These are phyloP conservation scores for Notospermus geniculatus DNA, from an alignment of 1,140 invertebrate species.

Conservation along the genomic window DNA sequence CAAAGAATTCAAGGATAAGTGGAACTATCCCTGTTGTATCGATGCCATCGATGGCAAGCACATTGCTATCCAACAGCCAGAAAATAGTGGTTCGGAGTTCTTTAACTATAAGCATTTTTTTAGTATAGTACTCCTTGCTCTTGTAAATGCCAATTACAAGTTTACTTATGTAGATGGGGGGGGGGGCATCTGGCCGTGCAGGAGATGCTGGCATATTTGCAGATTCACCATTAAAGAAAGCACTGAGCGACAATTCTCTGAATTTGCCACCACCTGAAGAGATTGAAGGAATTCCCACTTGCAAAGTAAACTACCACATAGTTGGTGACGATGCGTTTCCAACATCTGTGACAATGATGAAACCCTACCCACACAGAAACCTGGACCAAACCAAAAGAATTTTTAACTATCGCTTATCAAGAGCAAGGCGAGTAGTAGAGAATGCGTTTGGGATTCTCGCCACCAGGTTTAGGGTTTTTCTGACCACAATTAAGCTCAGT, in stretches of 20 bases:
- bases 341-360: slow-evolving; percentile 47
- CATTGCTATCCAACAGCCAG: too few species aligned
- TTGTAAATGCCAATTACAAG: slow-evolving; percentile 8
- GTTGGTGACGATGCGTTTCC: slow-evolving; percentile 58
- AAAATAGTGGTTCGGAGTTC: background rate
- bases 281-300: background rate
- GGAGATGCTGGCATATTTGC: background rate
- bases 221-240: too few species aligned
- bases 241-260: background rate
- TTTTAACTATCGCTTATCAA: slow-evolving; percentile 55
- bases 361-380: slow-evolving; percentile 46
- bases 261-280: background rate
- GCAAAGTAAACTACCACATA: slow-evolving; percentile 45
- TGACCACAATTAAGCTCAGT: too few species aligned
- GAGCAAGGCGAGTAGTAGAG: too few species aligned
- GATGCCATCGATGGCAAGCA: too few species aligned
- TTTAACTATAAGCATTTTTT: slow-evolving; percentile 10
- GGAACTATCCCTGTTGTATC: too few species aligned
- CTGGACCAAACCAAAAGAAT: slow-evolving; percentile 45
- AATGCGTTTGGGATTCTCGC: too few species aligned
- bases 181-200: background rate
- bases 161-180: background rate
- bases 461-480: too few species aligned
- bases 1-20: too few species aligned
- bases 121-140: slow-evolving; percentile 1